These are phyloP conservation scores for Spilarctia lutea DNA, from an alignment of 2,888 invertebrate genomes.

Conservation along the genomic window DNA sequence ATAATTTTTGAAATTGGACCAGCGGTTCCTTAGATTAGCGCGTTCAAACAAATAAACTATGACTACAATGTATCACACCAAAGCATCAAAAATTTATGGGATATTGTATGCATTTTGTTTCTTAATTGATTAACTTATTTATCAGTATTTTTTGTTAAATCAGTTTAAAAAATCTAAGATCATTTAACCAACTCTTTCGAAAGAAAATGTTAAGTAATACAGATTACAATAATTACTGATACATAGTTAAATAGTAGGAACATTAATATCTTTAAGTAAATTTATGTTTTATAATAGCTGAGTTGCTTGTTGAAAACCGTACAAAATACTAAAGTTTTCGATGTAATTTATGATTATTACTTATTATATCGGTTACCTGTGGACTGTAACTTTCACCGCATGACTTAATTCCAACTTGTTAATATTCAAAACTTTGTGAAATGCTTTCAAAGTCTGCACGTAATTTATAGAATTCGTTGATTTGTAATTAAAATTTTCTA, in stretches of 20 bases:
- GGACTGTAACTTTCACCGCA: conserved; percentile 14
- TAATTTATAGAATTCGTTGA: conserved; percentile 17
- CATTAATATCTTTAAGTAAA: not conserved
- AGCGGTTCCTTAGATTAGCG: too few species aligned
- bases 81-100: too few species aligned
- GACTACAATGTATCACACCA: not conserved
- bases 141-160: not conserved
- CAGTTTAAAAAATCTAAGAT: not conserved
- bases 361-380: not conserved
- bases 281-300: not conserved
- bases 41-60: too few species aligned
- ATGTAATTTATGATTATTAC: conserved; percentile 2
- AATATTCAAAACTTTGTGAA: conserved; percentile 1
- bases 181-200: not conserved
- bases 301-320: not conserved
- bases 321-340: not conserved
- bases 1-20: too few species aligned
- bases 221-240: not conserved
- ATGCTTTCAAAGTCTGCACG: conserved; percentile 1
- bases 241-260: not conserved
- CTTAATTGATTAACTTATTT: not conserved
- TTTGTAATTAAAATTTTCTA: conserved; percentile 15
- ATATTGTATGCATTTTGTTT: not conserved
- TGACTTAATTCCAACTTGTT: conserved; percentile 23
- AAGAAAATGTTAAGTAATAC: not conserved